phyloP scores from a whole-genome alignment of 2,113 vertebrate species.

The human (Homo sapiens) region GRCh38 chr9:88945501-88946000 shows the following conservation, averaged over 20 bases:
- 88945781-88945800: background rate
- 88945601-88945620: background rate
- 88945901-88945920: background rate
- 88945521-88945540: background rate
- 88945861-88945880: background rate
- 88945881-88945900: background rate
- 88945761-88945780: background rate
- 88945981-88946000: background rate
- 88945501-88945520: background rate
- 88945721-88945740: background rate
- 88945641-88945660: background rate
- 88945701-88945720: fast-evolving
- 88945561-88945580: background rate
- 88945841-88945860: background rate
- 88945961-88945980: too few relatives aligned
- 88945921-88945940: background rate
- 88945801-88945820: background rate
- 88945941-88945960: background rate
- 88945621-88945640: background rate
- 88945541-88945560: background rate
- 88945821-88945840: fast-evolving
- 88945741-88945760: background rate
- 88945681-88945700: too few relatives aligned
- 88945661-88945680: background rate
- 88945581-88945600: background rate